Percentiles rank a stretch among this genome's conserved stretches.
These are phyloP conservation scores for Prunella strophiata DNA, from an alignment of 2,797 vertebrate species.

Conservation along the genomic window DNA sequence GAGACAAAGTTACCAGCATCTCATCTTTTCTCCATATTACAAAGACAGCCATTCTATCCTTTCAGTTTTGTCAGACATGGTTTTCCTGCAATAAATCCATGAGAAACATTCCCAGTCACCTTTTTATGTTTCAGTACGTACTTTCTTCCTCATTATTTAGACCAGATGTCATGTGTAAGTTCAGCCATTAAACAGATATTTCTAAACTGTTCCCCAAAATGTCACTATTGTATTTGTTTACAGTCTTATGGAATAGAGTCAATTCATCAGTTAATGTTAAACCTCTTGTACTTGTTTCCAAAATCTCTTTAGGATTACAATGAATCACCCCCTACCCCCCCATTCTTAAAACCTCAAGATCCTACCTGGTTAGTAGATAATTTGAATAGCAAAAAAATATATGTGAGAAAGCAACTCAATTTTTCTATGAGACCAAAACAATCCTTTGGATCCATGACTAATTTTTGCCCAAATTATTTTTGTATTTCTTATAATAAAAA, in stretches of 20 bases:
- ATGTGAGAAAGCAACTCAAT: neutral
- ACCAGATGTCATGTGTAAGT: neutral
- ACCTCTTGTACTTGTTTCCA: neutral
- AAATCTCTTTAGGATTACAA: neutral
- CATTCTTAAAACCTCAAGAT: neutral
- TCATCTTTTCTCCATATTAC: neutral
- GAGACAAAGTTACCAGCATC: neutral
- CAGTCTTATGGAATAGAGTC: neutral
- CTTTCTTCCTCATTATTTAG: neutral
- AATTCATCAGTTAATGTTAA: neutral
- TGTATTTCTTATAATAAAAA: neutral
- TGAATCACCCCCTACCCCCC: fast-evolving
- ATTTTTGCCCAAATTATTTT: neutral
- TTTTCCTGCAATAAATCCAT: neutral
- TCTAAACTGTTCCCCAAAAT: neutral
- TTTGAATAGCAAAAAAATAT: neutral
- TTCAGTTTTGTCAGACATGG: neutral
- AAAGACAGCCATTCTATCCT: neutral
- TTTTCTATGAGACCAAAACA: neutral
- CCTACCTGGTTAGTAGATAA: neutral
- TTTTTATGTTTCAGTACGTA: neutral
- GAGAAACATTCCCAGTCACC: neutral
- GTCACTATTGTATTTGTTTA: neutral
- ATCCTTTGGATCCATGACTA: neutral
- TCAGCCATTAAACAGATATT: neutral